phyloP scores from a whole-genome alignment of 2,113 vertebrate genomes.

The Myocastor coypus region DNA sequence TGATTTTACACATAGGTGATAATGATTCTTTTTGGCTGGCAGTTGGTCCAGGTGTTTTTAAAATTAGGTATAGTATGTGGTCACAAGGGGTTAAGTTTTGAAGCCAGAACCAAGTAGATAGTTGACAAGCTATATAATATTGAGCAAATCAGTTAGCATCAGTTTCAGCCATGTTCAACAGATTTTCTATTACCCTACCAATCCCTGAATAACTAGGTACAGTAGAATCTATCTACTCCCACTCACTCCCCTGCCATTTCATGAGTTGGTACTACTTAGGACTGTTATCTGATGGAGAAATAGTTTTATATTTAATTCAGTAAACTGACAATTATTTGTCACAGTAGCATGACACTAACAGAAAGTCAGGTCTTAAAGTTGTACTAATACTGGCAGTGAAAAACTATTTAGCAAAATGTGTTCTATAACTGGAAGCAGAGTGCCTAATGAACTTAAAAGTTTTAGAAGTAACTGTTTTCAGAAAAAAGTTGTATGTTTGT shows the following conservation, averaged over 20 bases:
- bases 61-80: background rate
- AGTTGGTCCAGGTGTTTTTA: background rate
- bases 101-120: conserved; percentile 14
- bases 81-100: background rate
- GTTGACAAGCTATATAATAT: conserved; percentile 38
- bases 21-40: background rate
- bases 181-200: background rate
- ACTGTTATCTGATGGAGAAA: background rate
- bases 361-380: conserved; percentile 41
- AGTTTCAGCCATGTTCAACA: conserved; percentile 17
- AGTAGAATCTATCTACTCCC: background rate
- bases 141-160: conserved; percentile 41
- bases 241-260: background rate
- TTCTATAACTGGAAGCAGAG: background rate
- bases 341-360: conserved; percentile 41
- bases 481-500: background rate
- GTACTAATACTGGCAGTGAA: background rate
- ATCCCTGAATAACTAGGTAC: background rate
- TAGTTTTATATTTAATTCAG: background rate
- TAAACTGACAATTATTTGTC: background rate
- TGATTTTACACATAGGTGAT: background rate
- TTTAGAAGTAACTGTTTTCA: conserved; percentile 13
- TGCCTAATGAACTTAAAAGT: conserved; percentile 8
- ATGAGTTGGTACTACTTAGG: background rate
- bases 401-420: background rate